Percentiles rank a stretch among this genome's conserved stretches.
phyloP scores from a whole-genome alignment of 2,113 vertebrate species.

The Mormyrus iriodes region DNA sequence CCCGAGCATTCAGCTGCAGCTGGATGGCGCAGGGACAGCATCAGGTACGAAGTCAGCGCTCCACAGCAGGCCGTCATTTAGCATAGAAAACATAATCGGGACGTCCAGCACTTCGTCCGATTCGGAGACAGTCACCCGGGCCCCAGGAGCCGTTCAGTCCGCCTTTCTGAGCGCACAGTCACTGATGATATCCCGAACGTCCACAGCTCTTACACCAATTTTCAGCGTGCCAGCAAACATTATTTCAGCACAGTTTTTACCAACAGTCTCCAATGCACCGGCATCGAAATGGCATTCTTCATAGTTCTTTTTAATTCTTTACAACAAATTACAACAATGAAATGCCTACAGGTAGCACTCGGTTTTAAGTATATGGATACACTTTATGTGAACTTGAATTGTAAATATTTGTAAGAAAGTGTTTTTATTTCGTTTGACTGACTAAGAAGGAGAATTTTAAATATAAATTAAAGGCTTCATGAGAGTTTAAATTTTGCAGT shows the following conservation, averaged over 20 bases:
- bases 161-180: slow-evolving; percentile 85
- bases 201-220: slow-evolving; percentile 80
- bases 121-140: slow-evolving; percentile 80
- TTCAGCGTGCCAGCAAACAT: slow-evolving; percentile 83
- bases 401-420: neutral
- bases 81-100: slow-evolving; percentile 87
- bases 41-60: slow-evolving; percentile 87
- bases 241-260: slow-evolving; percentile 87
- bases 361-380: neutral
- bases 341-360: neutral
- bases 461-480: neutral
- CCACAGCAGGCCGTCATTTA: slow-evolving; percentile 84
- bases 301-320: neutral
- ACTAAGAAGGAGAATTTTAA: neutral
- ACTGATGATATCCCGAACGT: slow-evolving; percentile 77
- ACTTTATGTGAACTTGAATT: neutral
- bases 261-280: slow-evolving; percentile 63
- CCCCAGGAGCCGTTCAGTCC: slow-evolving; percentile 85
- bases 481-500: neutral
- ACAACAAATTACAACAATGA: neutral
- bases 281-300: slow-evolving; percentile 83
- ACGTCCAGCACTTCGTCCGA: slow-evolving; percentile 64
- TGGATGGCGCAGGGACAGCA: slow-evolving; percentile 75
- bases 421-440: neutral
- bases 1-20: slow-evolving; percentile 83